Percentiles rank a stretch among this genome's conserved stretches.
Evolutionary conservation across 1,140 invertebrate species (phyloP).

Genomic region (Glomeris maerens): DNA sequence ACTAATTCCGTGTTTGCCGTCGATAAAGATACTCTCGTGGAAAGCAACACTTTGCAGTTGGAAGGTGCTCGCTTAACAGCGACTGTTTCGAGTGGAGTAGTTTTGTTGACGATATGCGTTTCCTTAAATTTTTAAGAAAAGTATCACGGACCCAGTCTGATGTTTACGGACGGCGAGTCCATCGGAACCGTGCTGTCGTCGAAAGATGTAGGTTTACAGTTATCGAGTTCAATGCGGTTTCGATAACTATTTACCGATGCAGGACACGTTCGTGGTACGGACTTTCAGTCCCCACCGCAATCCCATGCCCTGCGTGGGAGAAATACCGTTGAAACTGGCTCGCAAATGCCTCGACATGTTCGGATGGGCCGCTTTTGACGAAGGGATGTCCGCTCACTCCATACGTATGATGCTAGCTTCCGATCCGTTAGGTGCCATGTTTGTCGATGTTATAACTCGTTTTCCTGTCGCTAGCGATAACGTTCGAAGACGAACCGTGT

Average conservation of each 20-base stretch:
- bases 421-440: constrained; percentile 1
- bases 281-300: constrained; percentile 53
- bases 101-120: background rate
- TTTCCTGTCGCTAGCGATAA: constrained; percentile 29
- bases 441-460: too few species aligned
- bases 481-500: constrained; percentile 52
- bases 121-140: constrained; percentile 20
- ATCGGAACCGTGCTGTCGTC: constrained; percentile 61
- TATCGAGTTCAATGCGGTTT: background rate
- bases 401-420: constrained; percentile 22
- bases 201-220: constrained; percentile 52
- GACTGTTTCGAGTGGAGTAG: too few species aligned
- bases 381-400: constrained; percentile 35
- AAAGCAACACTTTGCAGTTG: constrained; percentile 35
- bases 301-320: constrained; percentile 35
- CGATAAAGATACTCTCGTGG: constrained; percentile 33
- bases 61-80: too few species aligned
- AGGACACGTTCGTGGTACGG: constrained; percentile 70
- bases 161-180: constrained; percentile 72
- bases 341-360: constrained; percentile 61
- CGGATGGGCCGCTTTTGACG: constrained; percentile 54
- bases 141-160: constrained; percentile 42
- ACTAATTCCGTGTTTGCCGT: constrained; percentile 28
- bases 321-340: constrained; percentile 62
- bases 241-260: constrained; percentile 2